Evolutionary conservation across 1,140 invertebrate species (phyloP).

Genomic region (Drosophila sp.): DNA sequence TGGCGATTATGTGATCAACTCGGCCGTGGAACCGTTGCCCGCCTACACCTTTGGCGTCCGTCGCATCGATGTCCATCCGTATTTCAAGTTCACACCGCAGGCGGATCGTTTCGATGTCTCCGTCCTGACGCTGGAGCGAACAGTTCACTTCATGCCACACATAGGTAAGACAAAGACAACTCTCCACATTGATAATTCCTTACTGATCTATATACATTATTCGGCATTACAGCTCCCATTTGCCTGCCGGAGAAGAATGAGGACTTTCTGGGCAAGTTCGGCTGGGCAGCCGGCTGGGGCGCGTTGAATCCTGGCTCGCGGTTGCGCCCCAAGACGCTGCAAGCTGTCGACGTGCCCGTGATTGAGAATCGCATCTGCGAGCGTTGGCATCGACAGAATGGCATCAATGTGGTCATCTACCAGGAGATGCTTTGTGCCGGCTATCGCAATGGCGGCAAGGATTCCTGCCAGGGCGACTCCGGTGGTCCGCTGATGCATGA

Average conservation of each 20-base stretch:
- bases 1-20: conserved; percentile 97
- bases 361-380: conserved; percentile 95
- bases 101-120: conserved; percentile 96
- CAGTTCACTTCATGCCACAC: conserved; percentile 95
- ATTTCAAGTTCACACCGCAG: conserved; percentile 97
- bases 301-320: conserved; percentile 94
- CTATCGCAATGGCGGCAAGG: conserved; percentile 94
- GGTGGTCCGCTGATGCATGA: conserved; percentile 96
- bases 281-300: conserved; percentile 97
- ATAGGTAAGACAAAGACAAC: conserved; percentile 86
- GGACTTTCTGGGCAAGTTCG: conserved; percentile 95
- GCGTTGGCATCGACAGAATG: conserved; percentile 91
- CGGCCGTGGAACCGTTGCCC: conserved; percentile 94
- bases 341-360: conserved; percentile 96
- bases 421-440: conserved; percentile 99
- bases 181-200: no score
- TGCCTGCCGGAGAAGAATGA: conserved; percentile 96
- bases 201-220: no score
- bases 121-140: conserved; percentile 93
- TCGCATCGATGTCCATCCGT: conserved; percentile 95
- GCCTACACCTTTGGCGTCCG: conserved; percentile 95
- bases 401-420: conserved; percentile 96
- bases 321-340: conserved; percentile 94
- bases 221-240: conserved; percentile 89
- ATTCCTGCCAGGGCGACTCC: conserved; percentile 91